phyloP scores from a whole-genome alignment of 2,113 vertebrate species.

The Gracilinanus agilis region DNA sequence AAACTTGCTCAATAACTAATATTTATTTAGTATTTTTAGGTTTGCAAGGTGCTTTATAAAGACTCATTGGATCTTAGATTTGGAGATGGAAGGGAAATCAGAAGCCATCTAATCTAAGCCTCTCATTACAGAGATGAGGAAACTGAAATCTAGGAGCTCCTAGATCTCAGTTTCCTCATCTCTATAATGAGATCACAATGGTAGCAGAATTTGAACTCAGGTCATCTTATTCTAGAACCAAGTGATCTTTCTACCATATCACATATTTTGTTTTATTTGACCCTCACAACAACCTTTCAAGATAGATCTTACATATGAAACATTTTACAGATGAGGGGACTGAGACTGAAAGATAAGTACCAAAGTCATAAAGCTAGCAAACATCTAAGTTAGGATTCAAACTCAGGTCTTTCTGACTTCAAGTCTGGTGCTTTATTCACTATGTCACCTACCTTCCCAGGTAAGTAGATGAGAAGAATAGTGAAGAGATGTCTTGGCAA shows the following conservation, averaged over 20 bases:
- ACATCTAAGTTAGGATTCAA: background rate
- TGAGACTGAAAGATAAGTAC: background rate
- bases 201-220: background rate
- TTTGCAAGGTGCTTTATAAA: background rate
- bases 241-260: background rate
- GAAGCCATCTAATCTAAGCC: background rate
- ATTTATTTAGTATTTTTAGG: background rate
- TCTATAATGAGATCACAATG: too few species aligned
- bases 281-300: background rate
- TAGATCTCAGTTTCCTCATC: too few species aligned
- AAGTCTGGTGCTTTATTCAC: background rate
- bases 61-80: background rate
- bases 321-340: background rate
- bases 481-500: background rate
- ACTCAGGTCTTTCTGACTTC: background rate
- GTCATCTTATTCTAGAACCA: background rate
- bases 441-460: background rate
- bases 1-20: background rate
- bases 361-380: background rate
- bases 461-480: background rate
- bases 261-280: background rate
- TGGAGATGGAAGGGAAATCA: background rate
- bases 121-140: background rate
- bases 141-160: background rate
- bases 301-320: background rate